phyloP scores from a whole-genome alignment of 2,113 vertebrate genomes.

The Xenotilapia flavipinnis region DNA sequence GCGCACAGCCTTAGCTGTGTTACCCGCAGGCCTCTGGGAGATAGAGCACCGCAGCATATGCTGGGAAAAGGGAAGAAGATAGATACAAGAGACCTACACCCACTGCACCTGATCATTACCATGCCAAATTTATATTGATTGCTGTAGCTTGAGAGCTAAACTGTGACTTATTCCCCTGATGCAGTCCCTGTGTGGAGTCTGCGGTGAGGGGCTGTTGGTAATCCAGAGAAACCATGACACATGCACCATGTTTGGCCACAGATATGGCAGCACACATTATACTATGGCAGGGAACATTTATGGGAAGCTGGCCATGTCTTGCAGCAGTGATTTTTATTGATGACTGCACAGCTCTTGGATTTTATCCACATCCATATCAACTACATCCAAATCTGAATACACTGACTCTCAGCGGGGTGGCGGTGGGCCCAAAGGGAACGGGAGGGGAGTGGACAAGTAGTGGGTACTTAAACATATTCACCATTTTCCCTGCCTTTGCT shows the following conservation, averaged over 20 bases:
- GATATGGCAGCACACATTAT: constrained; percentile 9
- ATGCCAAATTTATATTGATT: constrained; percentile 78
- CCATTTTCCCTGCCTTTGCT: constrained; percentile 14
- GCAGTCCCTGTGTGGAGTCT: constrained; percentile 30
- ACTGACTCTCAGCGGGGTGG: neutral
- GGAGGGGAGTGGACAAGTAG: neutral
- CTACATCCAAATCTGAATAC: neutral
- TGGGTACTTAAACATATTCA: neutral
- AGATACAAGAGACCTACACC: constrained; percentile 48
- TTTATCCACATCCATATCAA: neutral
- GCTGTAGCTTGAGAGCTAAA: constrained; percentile 70
- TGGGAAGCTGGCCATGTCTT: constrained; percentile 6
- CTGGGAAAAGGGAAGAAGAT: constrained; percentile 12
- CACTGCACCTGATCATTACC: constrained; percentile 70
- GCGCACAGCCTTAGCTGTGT: constrained; percentile 15
- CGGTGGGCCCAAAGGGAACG: neutral
- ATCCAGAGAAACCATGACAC: constrained; percentile 55
- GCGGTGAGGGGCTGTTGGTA: constrained; percentile 41
- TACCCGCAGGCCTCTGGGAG: constrained; percentile 48
- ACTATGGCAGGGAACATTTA: neutral
- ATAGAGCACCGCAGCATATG: neutral
- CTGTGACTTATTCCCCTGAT: constrained; percentile 60
- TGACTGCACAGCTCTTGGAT: neutral
- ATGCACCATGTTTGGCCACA: constrained; percentile 28
- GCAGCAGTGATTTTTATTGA: constrained; percentile 5